Evolutionary conservation across 2,797 vertebrate genomes (phyloP).

Genomic region (Acipenser transmontanus): DNA sequence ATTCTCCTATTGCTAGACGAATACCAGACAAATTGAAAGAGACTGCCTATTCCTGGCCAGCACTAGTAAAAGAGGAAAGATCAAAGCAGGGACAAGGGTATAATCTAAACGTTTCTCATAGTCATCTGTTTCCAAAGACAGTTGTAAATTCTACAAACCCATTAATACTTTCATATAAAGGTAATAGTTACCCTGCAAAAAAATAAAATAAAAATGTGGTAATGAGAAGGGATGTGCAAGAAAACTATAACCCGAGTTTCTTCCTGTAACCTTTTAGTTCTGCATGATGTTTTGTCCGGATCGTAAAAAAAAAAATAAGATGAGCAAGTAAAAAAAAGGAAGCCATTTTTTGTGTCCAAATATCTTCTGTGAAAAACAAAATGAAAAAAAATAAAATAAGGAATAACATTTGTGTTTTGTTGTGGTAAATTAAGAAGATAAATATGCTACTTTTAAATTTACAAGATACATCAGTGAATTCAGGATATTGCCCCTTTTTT

Average conservation of each 20-base stretch:
- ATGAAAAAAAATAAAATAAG: too few species aligned
- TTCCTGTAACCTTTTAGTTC: slow-evolving; percentile 22
- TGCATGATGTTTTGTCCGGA: neutral
- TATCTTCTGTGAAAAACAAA: too few species aligned
- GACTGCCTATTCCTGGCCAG: neutral
- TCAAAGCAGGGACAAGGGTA: neutral
- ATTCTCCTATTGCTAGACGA: neutral
- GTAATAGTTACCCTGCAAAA: neutral
- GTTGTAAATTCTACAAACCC: slow-evolving; percentile 1
- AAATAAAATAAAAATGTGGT: slow-evolving; percentile 6
- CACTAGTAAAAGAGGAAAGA: slow-evolving; percentile 2
- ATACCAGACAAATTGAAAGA: neutral
- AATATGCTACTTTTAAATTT: too few species aligned
- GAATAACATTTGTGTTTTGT: too few species aligned
- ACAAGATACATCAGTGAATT: too few species aligned
- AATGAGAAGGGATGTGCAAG: slow-evolving; percentile 46
- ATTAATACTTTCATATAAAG: neutral
- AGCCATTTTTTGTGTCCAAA: too few species aligned
- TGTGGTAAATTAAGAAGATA: too few species aligned
- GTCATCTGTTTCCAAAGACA: neutral
- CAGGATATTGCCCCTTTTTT: neutral
- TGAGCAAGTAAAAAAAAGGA: too few species aligned
- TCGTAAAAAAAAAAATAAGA: too few species aligned
- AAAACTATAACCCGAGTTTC: slow-evolving; percentile 44
- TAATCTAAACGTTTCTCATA: neutral